Evolutionary conservation across 1,140 invertebrate species (phyloP), one percentile per base, ranked within the genome.

Genomic region (Drosophila kohkoa): DNA sequence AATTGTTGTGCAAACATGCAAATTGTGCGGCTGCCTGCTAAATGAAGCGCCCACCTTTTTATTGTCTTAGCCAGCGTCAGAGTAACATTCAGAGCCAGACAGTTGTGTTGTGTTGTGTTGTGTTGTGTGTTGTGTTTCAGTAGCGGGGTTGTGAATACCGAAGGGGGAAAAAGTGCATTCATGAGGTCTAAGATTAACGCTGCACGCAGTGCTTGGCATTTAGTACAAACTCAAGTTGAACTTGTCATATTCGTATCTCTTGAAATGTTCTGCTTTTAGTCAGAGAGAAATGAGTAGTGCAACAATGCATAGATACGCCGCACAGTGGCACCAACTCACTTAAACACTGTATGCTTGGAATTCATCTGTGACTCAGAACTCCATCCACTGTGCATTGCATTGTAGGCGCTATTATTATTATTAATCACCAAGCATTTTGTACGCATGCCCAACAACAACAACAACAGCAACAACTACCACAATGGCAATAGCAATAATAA

Each of bases 1-100:
- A 89, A 89, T 89, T 89, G 83, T 88, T 91, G 77, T 81, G 82
- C 80, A 91, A 91, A 91, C 88, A 91, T 91, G 88, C 88, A 91
- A 91, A 91, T 88, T 91, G 77, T 83, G 75, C 67, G 81, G 70
- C 70, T 78, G 62, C 62, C 78, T 75, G 85, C 85, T 83, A 88
- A 89, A 89, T 88, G 80, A 89, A 89, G 77, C 77, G 85, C 81
- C 80, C 85, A 83, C 83, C 81, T 89, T 79, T 67, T 82, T 81
- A 89, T 89, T 88, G 80, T 86, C 78, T 85, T 71, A 75, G 66
- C 49, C 43, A 49, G 60, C 58, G 58, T 20, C 43, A 32, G 35
- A 38, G 35, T 10, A 5, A 5, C 5, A 30, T 16, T 3, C 54
- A 58, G 43, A 32, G 41, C 55, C 8, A 35, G 49, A 66, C 58